These are phyloP conservation scores for Chionoecetes opilio DNA, from an alignment of 1,140 invertebrate genomes.

Conservation along the genomic window DNA sequence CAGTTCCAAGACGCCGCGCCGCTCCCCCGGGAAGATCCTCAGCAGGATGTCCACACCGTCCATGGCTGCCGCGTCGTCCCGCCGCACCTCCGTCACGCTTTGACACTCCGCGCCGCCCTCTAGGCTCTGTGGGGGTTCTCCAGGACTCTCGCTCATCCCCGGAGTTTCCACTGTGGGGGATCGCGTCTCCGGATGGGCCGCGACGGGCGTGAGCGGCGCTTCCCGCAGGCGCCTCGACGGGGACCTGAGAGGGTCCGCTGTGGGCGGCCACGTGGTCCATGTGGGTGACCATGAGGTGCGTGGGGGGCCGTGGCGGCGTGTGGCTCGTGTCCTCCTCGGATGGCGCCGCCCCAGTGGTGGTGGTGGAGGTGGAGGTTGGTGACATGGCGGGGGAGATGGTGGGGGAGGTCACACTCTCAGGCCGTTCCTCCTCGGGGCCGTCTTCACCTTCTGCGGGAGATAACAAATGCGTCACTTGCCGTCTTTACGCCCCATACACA, in stretches of 20 bases:
- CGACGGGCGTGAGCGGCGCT: not conserved
- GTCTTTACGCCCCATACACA: not conserved
- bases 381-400: conserved; percentile 83
- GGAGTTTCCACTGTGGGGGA: not conserved
- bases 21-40: conserved; percentile 93
- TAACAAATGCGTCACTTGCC: not conserved
- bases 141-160: conserved; percentile 28
- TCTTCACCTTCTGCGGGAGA: conserved; percentile 60
- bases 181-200: conserved; percentile 38
- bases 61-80: conserved; percentile 82
- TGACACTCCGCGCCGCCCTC: conserved; percentile 39
- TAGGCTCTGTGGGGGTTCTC: not conserved
- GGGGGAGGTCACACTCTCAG: conserved; percentile 57
- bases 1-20: conserved; percentile 92
- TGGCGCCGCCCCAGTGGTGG: conserved; percentile 50
- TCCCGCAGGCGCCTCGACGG: conserved; percentile 43
- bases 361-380: conserved; percentile 72
- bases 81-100: conserved; percentile 16
- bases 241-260: conserved; percentile 33
- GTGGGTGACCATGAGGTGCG: conserved; percentile 39
- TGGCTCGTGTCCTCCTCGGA: conserved; percentile 2
- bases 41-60: conserved; percentile 92
- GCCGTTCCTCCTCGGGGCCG: conserved; percentile 40
- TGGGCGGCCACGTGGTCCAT: conserved; percentile 32
- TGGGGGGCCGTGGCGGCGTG: conserved; percentile 48